A percentile compares a stretch with the other conserved stretches of the same genome.
Conservation (phyloP, 2,888 invertebrate species). For the Cephus spinipes region DNA sequence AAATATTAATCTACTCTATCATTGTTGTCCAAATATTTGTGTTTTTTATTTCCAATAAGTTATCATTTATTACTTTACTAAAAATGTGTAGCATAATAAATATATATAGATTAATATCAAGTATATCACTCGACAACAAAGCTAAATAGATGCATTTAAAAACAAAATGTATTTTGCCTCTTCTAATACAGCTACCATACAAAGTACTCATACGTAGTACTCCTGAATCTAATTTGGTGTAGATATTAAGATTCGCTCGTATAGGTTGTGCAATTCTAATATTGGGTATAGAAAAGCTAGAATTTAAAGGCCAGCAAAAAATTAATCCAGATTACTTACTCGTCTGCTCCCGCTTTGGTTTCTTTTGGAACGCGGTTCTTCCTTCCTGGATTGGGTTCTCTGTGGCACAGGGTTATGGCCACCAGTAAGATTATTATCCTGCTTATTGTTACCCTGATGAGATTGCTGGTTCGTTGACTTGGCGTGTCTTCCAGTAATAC, state of each 20-base stretch:
- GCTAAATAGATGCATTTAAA: background rate
- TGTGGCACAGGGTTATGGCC: conserved; percentile 31
- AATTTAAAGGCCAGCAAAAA: background rate
- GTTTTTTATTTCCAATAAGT: no score
- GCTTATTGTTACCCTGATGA: conserved; percentile 41
- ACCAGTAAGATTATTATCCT: conserved; percentile 39
- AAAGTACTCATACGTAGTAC: background rate
- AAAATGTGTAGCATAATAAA: background rate
- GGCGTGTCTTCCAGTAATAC: conserved; percentile 70
- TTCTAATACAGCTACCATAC: background rate
- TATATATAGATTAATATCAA: background rate
- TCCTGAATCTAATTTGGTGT: background rate
- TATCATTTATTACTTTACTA: background rate
- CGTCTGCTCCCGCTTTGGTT: conserved; percentile 60
- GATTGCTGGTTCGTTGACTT: conserved; percentile 54
- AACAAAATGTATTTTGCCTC: background rate
- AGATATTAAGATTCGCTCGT: background rate
- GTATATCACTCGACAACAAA: no score
- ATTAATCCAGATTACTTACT: conserved; percentile 30
- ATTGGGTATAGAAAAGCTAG: background rate
- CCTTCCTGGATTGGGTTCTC: conserved; percentile 52
- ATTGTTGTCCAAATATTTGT: no score
- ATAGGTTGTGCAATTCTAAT: background rate
- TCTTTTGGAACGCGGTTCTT: conserved; percentile 56
- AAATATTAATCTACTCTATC: no score